These are phyloP conservation scores for Idaea straminata DNA, from an alignment of 2,888 invertebrate genomes.

Conservation along the genomic window DNA sequence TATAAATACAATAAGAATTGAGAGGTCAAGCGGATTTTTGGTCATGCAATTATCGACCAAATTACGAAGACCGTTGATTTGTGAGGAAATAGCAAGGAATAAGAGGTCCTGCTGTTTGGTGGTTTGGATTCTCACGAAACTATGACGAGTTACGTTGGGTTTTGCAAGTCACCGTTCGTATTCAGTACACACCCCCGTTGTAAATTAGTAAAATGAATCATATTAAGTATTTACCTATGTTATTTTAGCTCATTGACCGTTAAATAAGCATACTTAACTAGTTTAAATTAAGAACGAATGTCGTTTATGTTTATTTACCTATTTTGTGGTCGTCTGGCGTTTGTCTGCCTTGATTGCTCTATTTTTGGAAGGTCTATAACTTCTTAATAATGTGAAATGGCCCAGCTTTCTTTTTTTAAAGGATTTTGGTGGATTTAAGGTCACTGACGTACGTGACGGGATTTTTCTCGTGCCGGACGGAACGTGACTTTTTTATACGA, in stretches of 20 bases:
- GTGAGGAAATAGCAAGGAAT: background rate
- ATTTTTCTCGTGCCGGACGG: too few relatives aligned
- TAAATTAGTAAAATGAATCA: background rate
- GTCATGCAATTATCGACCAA: background rate
- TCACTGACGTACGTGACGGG: too few relatives aligned
- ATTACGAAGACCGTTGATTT: background rate
- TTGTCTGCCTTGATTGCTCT: background rate
- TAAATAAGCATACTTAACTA: background rate
- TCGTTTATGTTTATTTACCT: background rate
- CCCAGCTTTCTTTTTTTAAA: too few relatives aligned
- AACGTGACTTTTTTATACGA: too few relatives aligned
- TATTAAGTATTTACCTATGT: background rate
- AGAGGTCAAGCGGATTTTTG: background rate
- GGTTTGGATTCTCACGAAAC: background rate
- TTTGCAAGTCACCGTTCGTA: constrained; percentile 28
- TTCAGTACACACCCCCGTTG: constrained; percentile 34
- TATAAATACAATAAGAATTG: background rate
- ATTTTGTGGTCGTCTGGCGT: background rate
- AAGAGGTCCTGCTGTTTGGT: background rate
- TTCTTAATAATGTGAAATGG: background rate
- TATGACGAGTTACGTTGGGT: constrained; percentile 26
- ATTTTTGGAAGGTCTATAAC: background rate
- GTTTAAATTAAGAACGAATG: background rate
- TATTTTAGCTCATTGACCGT: background rate
- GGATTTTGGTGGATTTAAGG: too few relatives aligned